Evolutionary conservation across 2,888 invertebrate species (phyloP).

Genomic region (Drosophila paracracens): DNA sequence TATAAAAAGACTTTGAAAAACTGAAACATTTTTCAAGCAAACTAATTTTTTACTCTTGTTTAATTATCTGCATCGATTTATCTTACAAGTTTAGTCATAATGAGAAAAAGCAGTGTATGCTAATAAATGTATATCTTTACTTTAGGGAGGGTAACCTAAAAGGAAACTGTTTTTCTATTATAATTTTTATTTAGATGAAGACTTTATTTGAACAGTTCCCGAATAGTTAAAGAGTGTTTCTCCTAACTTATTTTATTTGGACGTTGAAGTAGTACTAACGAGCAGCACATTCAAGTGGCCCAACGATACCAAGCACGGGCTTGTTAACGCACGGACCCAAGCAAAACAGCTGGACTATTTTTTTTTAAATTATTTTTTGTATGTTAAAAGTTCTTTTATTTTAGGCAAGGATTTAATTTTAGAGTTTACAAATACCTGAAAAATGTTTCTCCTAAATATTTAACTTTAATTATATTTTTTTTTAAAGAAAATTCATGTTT

Average conservation of each 20-base stretch:
- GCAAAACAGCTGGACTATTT: too few relatives aligned
- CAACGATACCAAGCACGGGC: too few relatives aligned
- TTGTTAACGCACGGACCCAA: too few relatives aligned
- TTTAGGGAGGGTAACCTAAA: not conserved
- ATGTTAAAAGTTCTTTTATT: not conserved
- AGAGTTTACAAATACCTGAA: too few relatives aligned
- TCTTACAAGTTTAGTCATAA: not conserved
- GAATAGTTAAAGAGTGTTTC: not conserved
- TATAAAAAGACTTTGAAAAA: not conserved
- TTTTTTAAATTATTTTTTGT: not conserved
- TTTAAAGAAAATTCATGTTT: rapidly evolving
- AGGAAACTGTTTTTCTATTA: not conserved
- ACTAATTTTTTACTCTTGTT: not conserved
- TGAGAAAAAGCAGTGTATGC: not conserved
- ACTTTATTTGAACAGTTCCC: not conserved
- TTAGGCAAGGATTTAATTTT: not conserved
- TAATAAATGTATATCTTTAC: not conserved
- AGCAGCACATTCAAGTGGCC: too few relatives aligned
- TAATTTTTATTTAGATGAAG: not conserved
- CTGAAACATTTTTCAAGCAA: not conserved
- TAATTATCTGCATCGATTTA: not conserved
- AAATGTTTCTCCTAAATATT: too few relatives aligned
- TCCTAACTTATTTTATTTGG: not conserved
- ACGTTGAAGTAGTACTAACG: too few relatives aligned
- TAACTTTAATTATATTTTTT: too few relatives aligned